Base-by-base conservation (phyloP, 1,140 invertebrate genomes). In the Rhyzopertha dominica region DNA sequence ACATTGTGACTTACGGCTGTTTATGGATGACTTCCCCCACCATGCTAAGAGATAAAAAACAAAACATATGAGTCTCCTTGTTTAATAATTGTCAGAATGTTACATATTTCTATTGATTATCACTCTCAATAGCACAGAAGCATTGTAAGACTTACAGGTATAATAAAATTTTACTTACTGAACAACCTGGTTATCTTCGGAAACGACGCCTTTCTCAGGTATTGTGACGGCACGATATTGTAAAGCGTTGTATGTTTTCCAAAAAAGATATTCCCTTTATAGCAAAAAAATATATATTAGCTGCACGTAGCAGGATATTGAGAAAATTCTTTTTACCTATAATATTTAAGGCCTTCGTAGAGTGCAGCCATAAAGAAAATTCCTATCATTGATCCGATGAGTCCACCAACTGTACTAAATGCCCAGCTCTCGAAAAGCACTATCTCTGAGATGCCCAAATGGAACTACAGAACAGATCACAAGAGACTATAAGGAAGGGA, bases 261-360 rank as follows among this genome's bases (percentile, higher is more conserved):
- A 89, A 61, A 88, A 82, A 18, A 89, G 68, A 69, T 84, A 84
- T 69, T 90, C 86, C 48, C 86, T 72, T 46, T 23, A 65, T 60
- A 44, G 39, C 56, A 53, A 35, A 45, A 50, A 51, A 18, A 46
- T 35, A 36, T 24, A 19, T 24, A 13, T 25, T 13, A 8, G n/a
- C 22, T 28, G 7, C 24, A 34, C 24, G 10, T 28, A 35, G 18
- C 13, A 32, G 13, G 8, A 32, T 32, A 8, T 13, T 13, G 16
- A 36, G 17, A 36, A 8, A 19, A 16, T 17, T n/a, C n/a, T n/a
- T n/a, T n/a, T 58, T 53, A 75, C 73, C 77, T 80, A 59, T 88
- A 92, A 70, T 90, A 92, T 68, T 95, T 95, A 0, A 95, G 74
- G 10, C 88, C 90, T 70, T 95, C 92, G 63, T 95, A 95, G 12